Evolutionary conservation across 2,888 invertebrate genomes (phyloP).

Genomic region (Drosophila robusta): DNA sequence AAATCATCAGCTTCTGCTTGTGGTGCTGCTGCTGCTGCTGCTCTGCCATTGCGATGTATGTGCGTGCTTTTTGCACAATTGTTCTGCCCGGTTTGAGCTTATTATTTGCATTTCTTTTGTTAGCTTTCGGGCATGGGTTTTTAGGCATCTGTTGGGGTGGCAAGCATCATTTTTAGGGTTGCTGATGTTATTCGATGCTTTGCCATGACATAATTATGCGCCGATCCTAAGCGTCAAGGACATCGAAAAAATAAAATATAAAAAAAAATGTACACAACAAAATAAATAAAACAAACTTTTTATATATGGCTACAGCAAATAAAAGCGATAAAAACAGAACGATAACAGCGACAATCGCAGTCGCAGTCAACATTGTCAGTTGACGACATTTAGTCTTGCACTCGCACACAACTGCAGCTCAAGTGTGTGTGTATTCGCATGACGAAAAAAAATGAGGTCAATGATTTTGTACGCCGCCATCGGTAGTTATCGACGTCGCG

Average conservation of each 20-base stretch:
- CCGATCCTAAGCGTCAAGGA: constrained; percentile 65
- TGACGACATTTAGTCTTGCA: constrained; percentile 47
- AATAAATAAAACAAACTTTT: constrained; percentile 12
- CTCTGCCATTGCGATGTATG: constrained; percentile 34
- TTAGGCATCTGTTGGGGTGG: constrained; percentile 33
- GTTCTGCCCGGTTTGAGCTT: constrained; percentile 45
- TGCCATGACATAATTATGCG: constrained; percentile 56
- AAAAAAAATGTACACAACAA: neutral
- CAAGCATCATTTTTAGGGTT: constrained; percentile 35
- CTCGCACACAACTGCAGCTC: constrained; percentile 49
- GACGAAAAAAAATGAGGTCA: constrained; percentile 80
- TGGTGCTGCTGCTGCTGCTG: neutral
- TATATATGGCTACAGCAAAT: constrained; percentile 19
- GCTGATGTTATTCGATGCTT: constrained; percentile 21
- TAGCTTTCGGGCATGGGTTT: constrained; percentile 27
- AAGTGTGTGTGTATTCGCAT: constrained; percentile 58
- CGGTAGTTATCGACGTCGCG: constrained; percentile 71
- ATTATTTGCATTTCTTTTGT: constrained; percentile 77
- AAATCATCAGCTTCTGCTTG: constrained; percentile 6
- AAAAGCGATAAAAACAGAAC: constrained; percentile 59
- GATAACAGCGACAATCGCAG: constrained; percentile 54
- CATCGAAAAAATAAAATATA: constrained; percentile 28
- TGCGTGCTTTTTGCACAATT: constrained; percentile 58
- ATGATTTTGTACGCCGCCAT: constrained; percentile 76
- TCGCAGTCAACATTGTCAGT: constrained; percentile 36